Percentiles rank a stretch among this genome's conserved stretches.
These are phyloP conservation scores for Mesocentrotus franciscanus DNA, from an alignment of 53 echinoderm and acorn worm genomes.

Conservation along the genomic window DNA sequence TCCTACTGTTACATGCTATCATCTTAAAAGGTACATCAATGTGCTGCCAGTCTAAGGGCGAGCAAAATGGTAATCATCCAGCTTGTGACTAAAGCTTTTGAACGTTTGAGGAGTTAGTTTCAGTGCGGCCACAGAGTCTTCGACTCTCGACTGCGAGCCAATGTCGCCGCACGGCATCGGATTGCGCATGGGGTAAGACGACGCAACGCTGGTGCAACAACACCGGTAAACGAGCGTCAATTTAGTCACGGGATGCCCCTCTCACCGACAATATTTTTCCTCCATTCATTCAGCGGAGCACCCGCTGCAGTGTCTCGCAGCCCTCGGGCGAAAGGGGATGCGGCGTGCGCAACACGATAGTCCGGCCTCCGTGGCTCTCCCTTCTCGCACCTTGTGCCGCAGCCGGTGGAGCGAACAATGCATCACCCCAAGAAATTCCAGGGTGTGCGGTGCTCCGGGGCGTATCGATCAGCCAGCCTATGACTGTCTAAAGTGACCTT, in stretches of 20 bases:
- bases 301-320: constrained; percentile 28
- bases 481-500: constrained; percentile 54
- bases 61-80: constrained; percentile 55
- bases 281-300: constrained; percentile 59
- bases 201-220: constrained; percentile 47
- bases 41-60: background rate
- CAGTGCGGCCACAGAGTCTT: background rate
- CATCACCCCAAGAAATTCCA: constrained; percentile 55
- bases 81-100: background rate
- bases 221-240: constrained; percentile 67
- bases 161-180: constrained; percentile 56
- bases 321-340: constrained; percentile 47
- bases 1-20: constrained; percentile 54
- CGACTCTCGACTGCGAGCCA: constrained; percentile 45
- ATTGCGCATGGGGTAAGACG: constrained; percentile 53
- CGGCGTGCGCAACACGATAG: constrained; percentile 64
- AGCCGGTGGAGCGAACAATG: constrained; percentile 60
- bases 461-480: constrained; percentile 52
- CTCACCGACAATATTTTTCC: constrained; percentile 52
- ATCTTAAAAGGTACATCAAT: constrained; percentile 55
- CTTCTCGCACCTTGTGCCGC: constrained; percentile 55
- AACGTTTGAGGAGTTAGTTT: constrained; percentile 31
- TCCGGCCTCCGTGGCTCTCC: constrained; percentile 48
- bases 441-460: constrained; percentile 58
- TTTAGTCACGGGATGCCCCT: constrained; percentile 58